These are phyloP conservation scores for Gyrodactylus bullatarudis DNA, from an alignment of 1,140 invertebrate genomes.

Conservation along the genomic window DNA sequence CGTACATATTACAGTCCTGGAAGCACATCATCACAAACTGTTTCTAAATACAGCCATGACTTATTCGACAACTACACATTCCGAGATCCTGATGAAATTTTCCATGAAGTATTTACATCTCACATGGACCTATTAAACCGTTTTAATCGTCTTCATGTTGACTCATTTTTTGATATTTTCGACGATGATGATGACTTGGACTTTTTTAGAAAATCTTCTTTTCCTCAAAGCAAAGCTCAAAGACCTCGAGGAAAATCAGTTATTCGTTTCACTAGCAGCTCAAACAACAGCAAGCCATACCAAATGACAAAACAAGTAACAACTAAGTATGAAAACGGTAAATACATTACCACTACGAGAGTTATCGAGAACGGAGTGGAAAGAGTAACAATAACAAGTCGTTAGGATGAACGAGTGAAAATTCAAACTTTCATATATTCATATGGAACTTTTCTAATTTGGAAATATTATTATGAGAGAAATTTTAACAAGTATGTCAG, in stretches of 20 bases:
- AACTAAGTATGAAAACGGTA: constrained; percentile 1
- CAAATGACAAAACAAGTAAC: neutral
- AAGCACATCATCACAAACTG: neutral
- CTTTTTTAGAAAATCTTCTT: no score
- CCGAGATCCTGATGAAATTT: constrained; percentile 2
- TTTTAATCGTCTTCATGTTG: neutral
- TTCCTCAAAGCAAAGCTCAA: neutral
- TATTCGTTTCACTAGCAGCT: neutral
- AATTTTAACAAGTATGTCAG: no score
- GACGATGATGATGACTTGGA: neutral
- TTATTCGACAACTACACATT: neutral
- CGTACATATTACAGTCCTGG: neutral
- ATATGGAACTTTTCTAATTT: no score
- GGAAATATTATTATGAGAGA: no score
- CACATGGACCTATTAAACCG: neutral
- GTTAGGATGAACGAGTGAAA: no score
- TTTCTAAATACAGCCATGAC: neutral
- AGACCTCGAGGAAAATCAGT: neutral
- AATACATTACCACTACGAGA: neutral
- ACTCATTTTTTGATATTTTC: neutral
- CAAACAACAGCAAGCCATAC: neutral
- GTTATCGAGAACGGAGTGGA: neutral
- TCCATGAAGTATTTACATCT: neutral
- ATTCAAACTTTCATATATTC: no score
- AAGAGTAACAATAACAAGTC: neutral